Evolutionary conservation across 2,888 invertebrate species (phyloP).

Genomic region (Alsophila aescularia): DNA sequence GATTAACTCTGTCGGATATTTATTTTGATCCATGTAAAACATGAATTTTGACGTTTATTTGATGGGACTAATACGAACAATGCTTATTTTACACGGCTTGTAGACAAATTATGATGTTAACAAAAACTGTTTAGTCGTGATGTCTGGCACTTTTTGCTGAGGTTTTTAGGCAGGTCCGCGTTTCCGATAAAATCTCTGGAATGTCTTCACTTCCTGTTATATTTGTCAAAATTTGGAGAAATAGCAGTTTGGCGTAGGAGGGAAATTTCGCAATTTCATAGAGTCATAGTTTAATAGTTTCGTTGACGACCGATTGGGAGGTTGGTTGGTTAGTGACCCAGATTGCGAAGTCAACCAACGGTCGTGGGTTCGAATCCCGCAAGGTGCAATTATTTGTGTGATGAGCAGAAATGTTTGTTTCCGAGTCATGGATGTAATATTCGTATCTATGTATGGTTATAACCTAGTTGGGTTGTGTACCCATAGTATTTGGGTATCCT

Average conservation of each 20-base stretch:
- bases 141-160: conserved; percentile 3
- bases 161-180: conserved; percentile 12
- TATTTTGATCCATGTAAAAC: background rate
- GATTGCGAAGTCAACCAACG: no score
- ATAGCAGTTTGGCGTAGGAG: background rate
- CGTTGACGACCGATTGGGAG: no score
- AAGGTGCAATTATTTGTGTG: no score
- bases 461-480: no score
- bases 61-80: background rate
- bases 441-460: no score
- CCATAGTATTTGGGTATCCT: no score
- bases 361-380: no score
- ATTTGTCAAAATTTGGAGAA: background rate
- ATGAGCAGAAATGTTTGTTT: no score
- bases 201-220: conserved; percentile 24
- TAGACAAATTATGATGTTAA: background rate
- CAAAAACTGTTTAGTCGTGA: conserved; percentile 8
- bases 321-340: no score
- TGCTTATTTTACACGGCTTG: background rate
- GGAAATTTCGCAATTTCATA: no score
- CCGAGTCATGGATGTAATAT: no score
- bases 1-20: background rate
- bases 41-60: background rate
- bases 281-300: no score
- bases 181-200: conserved; percentile 20